Evolutionary conservation across 2,797 vertebrate species (phyloP), one percentile per base, ranked within the genome.

Genomic region (Rhinichthys osculus): DNA sequence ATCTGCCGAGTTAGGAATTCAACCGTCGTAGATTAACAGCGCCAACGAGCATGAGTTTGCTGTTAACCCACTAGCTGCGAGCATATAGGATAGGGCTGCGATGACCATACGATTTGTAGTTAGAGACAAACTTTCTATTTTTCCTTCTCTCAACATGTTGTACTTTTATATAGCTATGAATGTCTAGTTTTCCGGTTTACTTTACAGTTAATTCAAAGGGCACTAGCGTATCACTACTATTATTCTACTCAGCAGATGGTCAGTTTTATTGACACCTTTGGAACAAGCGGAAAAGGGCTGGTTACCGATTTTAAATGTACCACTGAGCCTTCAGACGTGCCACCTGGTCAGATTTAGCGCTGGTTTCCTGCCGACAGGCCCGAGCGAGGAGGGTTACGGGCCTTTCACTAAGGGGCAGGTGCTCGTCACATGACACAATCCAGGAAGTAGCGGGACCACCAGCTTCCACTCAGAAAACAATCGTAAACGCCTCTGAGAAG

Each of bases 371-470:
- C 74, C 91, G 93, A 90, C 90, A 88, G 92, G 78, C 90, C 91
- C 27, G 76, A 71, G 86, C 50, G 81, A 64, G 85, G 30, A 85
- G 66, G 72, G 66, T 77, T 27, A 27, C 3, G 19, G 85, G 30
- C 62, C 40, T 88, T 91, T 84, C 42, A 88, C 92, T 92, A 91
- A 91, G 92, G 92, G 93, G 91, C 91, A 93, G 92, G 92, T 93
- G 82, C 54, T 27, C 76, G 74, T 82, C 66, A 71, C 85, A 52
- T 79, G 81, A 82, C 85, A 44, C 81, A 69, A 84, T 86, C 70
- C 89, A 90, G 86, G 90, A 88, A 77, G 86, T 88, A 83, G 87
- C 84, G 66, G 57, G 84, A 90, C 90, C 87, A 90, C 88, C 86
- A 88, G 87, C 85, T 89, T 82, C 78, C 77, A 88, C 74, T 84